These are phyloP conservation scores for Carettochelys insculpta DNA, from an alignment of 2,113 vertebrate genomes.

Conservation along the genomic window DNA sequence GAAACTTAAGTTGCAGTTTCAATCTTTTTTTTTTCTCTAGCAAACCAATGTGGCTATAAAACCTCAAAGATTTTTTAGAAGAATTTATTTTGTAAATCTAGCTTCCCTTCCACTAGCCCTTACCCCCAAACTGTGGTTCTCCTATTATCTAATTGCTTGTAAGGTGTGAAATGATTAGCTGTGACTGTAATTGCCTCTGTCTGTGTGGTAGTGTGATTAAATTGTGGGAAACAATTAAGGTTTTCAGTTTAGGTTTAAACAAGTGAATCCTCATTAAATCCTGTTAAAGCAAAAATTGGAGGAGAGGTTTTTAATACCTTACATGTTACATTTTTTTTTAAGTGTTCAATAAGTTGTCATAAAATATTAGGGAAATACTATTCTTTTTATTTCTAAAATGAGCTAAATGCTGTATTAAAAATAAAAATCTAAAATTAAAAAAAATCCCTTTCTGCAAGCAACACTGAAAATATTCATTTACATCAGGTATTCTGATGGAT, in stretches of 20 bases:
- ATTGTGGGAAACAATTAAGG: neutral
- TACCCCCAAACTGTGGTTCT: neutral
- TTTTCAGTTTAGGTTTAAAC: neutral
- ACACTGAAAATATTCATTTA: neutral
- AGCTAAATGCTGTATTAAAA: neutral
- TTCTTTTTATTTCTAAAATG: neutral
- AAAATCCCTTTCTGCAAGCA: fast-evolving
- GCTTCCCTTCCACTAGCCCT: neutral
- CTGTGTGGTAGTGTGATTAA: neutral
- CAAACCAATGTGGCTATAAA: neutral
- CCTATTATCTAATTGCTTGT: neutral
- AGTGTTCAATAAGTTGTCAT: neutral
- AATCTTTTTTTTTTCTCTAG: neutral
- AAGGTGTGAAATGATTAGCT: conserved; percentile 10
- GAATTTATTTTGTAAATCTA: neutral
- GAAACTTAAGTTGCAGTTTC: neutral
- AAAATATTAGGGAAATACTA: neutral
- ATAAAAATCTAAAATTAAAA: fast-evolving
- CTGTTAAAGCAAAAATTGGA: neutral
- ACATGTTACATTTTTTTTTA: neutral
- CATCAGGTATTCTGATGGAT: neutral
- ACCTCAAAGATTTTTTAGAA: neutral
- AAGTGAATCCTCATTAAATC: neutral
- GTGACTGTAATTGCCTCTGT: neutral
- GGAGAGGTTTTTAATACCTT: neutral